A percentile compares a stretch with the other conserved stretches of the same genome.
phyloP scores from a whole-genome alignment of 2,113 vertebrate genomes.

The Menura novaehollandiae region DNA sequence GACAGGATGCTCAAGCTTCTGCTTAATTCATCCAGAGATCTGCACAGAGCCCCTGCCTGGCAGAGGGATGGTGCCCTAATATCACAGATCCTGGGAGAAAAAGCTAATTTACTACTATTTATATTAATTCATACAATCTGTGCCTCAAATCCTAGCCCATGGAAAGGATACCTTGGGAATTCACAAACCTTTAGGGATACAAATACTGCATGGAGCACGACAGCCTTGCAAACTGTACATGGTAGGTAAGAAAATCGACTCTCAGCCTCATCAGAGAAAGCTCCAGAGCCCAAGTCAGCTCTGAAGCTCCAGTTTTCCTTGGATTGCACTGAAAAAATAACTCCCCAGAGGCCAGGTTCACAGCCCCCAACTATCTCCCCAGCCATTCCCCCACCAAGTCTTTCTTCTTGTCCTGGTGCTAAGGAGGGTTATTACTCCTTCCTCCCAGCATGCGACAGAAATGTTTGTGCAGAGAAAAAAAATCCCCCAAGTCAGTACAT shows the following conservation, averaged over 20 bases:
- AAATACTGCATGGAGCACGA: accelerated
- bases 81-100: neutral
- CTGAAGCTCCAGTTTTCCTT: neutral
- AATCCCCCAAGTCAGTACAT: conserved; percentile 61
- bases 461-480: conserved; percentile 40
- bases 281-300: neutral
- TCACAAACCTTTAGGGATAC: neutral
- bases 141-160: neutral
- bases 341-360: accelerated
- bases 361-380: neutral
- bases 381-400: neutral
- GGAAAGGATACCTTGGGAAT: neutral
- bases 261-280: neutral
- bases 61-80: neutral
- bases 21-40: neutral
- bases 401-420: conserved; percentile 1
- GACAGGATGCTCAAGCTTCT: neutral
- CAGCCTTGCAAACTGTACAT: accelerated
- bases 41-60: neutral
- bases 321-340: neutral
- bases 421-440: conserved; percentile 34
- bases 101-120: neutral
- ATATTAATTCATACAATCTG: neutral
- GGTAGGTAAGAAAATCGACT: neutral
- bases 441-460: conserved; percentile 43